Conservation (phyloP, 2,797 vertebrate genomes). For the Cryptoblepharus egeriae region DNA sequence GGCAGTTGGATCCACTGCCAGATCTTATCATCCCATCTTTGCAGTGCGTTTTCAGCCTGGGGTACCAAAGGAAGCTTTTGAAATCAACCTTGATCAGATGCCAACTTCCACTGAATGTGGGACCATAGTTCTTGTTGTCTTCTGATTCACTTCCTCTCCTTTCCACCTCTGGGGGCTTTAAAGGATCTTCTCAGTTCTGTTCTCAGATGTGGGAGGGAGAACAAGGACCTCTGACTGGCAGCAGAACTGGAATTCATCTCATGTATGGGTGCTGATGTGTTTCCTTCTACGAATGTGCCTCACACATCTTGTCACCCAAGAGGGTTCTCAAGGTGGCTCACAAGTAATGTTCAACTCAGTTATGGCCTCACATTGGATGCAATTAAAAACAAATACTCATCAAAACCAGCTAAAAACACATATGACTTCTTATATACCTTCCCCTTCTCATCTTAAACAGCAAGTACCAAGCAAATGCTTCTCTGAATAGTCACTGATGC, state of each 20-base stretch:
- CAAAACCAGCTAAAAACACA: neutral
- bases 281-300: too few species aligned
- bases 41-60: neutral
- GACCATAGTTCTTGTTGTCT: neutral
- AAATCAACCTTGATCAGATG: constrained; percentile 23
- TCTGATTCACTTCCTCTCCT: constrained; percentile 38
- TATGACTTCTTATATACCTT: neutral
- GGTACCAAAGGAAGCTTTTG: constrained; percentile 26
- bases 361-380: neutral
- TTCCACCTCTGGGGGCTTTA: constrained; percentile 13
- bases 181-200: neutral
- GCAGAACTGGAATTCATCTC: neutral
- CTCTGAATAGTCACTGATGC: neutral
- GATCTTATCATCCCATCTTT: constrained; percentile 11
- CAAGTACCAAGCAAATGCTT: neutral
- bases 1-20: constrained; percentile 10
- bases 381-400: neutral
- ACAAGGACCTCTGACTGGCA: too few species aligned
- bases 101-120: constrained; percentile 6
- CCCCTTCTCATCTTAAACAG: neutral
- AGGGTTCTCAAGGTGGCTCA: neutral
- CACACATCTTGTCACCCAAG: neutral
- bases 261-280: neutral
- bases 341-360: neutral
- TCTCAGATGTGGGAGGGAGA: neutral